phyloP scores from a whole-genome alignment of 2,888 invertebrate species.

The Perizoma flavofasciatum region DNA sequence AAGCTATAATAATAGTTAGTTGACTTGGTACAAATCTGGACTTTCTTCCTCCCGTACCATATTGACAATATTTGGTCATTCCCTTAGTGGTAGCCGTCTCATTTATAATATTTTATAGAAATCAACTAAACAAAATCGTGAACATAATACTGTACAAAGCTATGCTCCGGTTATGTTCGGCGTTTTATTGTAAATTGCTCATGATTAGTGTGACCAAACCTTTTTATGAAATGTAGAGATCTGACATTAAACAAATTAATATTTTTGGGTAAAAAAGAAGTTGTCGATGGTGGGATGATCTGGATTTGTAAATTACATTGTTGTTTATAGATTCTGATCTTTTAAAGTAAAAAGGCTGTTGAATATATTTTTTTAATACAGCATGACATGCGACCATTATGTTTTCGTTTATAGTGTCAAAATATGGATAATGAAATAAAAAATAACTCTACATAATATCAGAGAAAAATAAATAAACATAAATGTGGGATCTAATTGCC shows the following conservation, averaged over 20 bases:
- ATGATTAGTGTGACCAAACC: slow-evolving; percentile 68
- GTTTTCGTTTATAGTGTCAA: background rate
- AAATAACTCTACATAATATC: no score
- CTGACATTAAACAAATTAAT: slow-evolving; percentile 36
- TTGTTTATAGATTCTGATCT: slow-evolving; percentile 4
- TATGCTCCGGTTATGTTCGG: slow-evolving; percentile 67
- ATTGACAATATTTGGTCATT: slow-evolving; percentile 79
- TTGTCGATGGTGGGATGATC: slow-evolving; percentile 11
- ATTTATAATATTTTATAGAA: slow-evolving; percentile 84
- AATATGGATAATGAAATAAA: no score
- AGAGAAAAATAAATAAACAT: no score
- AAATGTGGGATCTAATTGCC: no score
- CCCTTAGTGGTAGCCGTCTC: slow-evolving; percentile 81
- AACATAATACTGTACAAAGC: slow-evolving; percentile 75
- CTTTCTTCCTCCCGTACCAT: slow-evolving; percentile 53
- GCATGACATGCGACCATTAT: background rate
- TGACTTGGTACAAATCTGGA: slow-evolving; percentile 22
- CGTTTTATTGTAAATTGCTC: slow-evolving; percentile 72
- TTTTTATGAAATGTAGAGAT: slow-evolving; percentile 37
- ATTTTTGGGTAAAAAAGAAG: slow-evolving; percentile 23
- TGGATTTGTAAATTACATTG: slow-evolving; percentile 18
- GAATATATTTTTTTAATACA: background rate
- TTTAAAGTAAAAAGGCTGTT: background rate
- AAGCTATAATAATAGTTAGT: no score
- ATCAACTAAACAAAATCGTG: slow-evolving; percentile 80